Conservation (phyloP, 2,888 invertebrate species). For the Epinotia ramella region DNA sequence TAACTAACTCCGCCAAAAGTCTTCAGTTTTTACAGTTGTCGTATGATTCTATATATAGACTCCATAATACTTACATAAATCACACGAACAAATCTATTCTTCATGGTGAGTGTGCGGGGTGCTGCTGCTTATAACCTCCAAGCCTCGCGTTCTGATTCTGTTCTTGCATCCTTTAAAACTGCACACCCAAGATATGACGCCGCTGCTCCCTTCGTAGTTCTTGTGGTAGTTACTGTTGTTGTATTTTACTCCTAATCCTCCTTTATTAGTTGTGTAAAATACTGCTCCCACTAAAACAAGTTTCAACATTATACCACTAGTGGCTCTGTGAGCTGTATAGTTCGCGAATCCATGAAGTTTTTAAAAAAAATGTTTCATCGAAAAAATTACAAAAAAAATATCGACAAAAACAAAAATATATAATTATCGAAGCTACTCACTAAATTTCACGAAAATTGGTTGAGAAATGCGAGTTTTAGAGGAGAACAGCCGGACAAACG, state of each 20-base stretch:
- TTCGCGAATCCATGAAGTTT: too few species aligned
- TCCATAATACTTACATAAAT: background rate
- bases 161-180: conserved; percentile 48
- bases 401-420: too few species aligned
- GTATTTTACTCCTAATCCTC: conserved; percentile 33
- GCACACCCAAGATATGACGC: conserved; percentile 50
- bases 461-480: too few species aligned
- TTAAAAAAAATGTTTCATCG: too few species aligned
- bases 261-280: conserved; percentile 39
- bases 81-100: conserved; percentile 13
- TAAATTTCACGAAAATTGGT: too few species aligned
- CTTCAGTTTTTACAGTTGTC: background rate
- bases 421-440: too few species aligned
- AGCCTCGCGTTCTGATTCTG: conserved; percentile 51
- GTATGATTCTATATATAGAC: background rate
- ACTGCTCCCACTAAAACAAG: conserved; percentile 35
- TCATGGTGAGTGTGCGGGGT: conserved; percentile 39
- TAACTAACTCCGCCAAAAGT: background rate
- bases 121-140: conserved; percentile 46
- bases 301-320: background rate
- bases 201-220: conserved; percentile 45
- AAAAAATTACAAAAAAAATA: too few species aligned
- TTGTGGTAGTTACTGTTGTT: conserved; percentile 30
- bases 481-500: too few species aligned
- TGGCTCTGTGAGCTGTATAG: too few species aligned